These are phyloP conservation scores for Patella ulyssiponensis DNA, from an alignment of 2,888 invertebrate species.

Conservation along the genomic window DNA sequence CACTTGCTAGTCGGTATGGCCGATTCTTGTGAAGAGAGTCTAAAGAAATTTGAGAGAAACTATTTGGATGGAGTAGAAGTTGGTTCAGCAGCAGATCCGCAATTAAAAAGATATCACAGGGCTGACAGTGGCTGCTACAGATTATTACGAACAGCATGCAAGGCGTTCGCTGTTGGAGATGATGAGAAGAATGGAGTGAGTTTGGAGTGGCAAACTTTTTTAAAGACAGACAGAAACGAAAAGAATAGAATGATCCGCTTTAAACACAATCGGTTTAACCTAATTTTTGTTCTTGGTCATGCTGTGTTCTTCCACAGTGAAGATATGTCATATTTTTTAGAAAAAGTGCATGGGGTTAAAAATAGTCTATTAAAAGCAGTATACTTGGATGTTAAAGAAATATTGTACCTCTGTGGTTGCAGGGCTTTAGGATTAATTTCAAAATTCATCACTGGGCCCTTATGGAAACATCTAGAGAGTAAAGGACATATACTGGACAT, in stretches of 20 bases:
- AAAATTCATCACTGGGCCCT: constrained; percentile 28
- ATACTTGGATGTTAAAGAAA: constrained; percentile 36
- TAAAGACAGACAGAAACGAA: constrained; percentile 23
- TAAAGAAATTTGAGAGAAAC: constrained; percentile 35
- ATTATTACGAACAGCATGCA: constrained; percentile 33
- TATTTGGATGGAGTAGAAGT: constrained; percentile 38
- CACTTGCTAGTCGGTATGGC: constrained; percentile 39
- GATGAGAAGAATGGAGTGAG: constrained; percentile 36
- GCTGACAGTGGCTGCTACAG: constrained; percentile 40
- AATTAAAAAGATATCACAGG: constrained; percentile 39
- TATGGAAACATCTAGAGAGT: constrained; percentile 28
- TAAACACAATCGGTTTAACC: constrained; percentile 41
- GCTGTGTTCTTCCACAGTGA: constrained; percentile 34
- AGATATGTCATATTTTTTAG: constrained; percentile 30
- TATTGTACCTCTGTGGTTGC: constrained; percentile 34
- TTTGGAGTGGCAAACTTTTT: constrained; percentile 30
- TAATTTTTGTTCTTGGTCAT: constrained; percentile 36
- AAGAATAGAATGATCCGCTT: constrained; percentile 32
- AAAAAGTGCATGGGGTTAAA: constrained; percentile 18
- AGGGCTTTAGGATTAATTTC: constrained; percentile 44
- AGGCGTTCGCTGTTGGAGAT: constrained; percentile 34
- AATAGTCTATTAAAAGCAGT: constrained; percentile 39
- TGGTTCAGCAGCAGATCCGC: constrained; percentile 34
- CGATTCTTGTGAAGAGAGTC: constrained; percentile 30
- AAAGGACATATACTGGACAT: constrained; percentile 25